phyloP scores from a whole-genome alignment of 1,140 invertebrate species.

The Drosophila lacertosa region DNA sequence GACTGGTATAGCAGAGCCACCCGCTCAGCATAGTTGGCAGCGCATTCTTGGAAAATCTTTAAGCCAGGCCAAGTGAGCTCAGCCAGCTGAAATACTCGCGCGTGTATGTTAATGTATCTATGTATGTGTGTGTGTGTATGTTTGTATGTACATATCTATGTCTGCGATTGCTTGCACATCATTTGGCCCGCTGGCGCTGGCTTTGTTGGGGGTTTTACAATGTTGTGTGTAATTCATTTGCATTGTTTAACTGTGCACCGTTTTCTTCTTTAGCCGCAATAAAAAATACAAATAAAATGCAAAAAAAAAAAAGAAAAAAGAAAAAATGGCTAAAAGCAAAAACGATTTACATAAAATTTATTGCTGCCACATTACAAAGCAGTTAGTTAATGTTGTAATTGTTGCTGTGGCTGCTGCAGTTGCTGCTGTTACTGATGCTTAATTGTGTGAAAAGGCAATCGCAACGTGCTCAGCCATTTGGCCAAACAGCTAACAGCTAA shows the following conservation, averaged over 20 bases:
- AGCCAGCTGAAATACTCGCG: conserved; percentile 5
- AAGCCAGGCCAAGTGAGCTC: background rate
- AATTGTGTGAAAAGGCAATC: conserved; percentile 72
- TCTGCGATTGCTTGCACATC: conserved; percentile 68
- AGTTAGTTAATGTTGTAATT: conserved; percentile 74
- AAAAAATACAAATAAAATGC: conserved; percentile 21
- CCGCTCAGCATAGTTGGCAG: conserved; percentile 26
- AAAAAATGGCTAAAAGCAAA: conserved; percentile 47
- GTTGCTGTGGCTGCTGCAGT: conserved; percentile 11
- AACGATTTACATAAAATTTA: conserved; percentile 82
- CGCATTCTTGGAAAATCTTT: conserved; percentile 75
- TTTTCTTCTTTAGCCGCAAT: conserved; percentile 63
- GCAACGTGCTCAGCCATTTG: conserved; percentile 52
- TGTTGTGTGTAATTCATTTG: conserved; percentile 72
- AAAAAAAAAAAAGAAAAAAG: no score
- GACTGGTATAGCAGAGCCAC: conserved; percentile 46
- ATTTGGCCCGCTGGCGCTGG: conserved; percentile 51
- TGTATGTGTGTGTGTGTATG: conserved; percentile 22
- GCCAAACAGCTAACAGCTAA: no score
- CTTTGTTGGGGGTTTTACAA: conserved; percentile 26
- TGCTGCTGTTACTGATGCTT: conserved; percentile 46
- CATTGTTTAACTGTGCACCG: conserved; percentile 73
- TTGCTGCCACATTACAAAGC: conserved; percentile 79
- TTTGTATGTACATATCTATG: conserved; percentile 10
- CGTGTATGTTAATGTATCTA: conserved; percentile 7